Evolutionary conservation across 1,140 invertebrate genomes (phyloP), one percentile per base, ranked within the genome.

Genomic region (Panulirus ornatus): DNA sequence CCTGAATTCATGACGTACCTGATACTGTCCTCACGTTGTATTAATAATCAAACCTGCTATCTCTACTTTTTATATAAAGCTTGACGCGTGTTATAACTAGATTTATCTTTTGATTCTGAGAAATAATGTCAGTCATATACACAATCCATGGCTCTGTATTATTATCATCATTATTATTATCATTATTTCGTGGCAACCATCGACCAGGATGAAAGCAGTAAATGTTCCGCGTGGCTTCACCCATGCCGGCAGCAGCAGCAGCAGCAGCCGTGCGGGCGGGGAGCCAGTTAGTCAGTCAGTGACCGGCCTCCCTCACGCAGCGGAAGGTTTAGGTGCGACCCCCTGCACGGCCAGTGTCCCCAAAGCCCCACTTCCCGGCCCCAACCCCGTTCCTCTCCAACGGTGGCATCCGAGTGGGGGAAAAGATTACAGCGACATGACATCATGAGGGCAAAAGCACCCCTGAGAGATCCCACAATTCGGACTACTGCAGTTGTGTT

Each of bases 241-340:
- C n/a, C 63, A 66, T 6, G 2, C 63, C 3, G 19, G n/a, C 63
- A 66, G 19, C 63, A 22, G 19, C 19, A 66, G 63, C 34, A 6
- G 5, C 6, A 22, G n/a, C 51, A 58, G 51, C 51, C 22, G 22
- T 11, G 22, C 22, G 51, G 22, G 9, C 19, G 34, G 63, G n/a
- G 22, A 66, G 63, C 19, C 63, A 66, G 63, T 66, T 34, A 70
- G 66, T 70, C 66, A 70, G 66, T 2, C 66, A 70, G 66, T 70
- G 3, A 27, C n/a, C 27, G 36, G 66, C n/a, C 9, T 22, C 22
- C 1, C n/a, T 6, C 14, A 6, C 66, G 1, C 16, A 3, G 66
- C 5, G 3, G 27, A 9, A 0, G 36, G 9, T 11, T 34, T 8
- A 6, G 16, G 9, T 5, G 66, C 0, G 27, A 16, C 1, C 9